Percentiles rank a stretch among this genome's conserved stretches.
Evolutionary conservation across 2,888 invertebrate species (phyloP).

Genomic region (Torymus tubicola): DNA sequence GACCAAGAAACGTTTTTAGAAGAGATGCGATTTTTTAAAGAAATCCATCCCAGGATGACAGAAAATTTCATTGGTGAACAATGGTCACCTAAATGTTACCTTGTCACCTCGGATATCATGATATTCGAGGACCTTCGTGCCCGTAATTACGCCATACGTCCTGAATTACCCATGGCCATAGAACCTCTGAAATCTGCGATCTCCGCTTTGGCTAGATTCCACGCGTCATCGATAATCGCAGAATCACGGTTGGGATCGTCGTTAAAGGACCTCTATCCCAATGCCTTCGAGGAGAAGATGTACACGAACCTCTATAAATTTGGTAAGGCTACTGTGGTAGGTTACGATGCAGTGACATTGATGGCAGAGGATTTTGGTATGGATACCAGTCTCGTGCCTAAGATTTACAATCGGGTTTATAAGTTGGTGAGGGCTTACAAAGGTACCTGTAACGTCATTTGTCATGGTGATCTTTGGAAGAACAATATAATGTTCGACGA

Average conservation of each 20-base stretch:
- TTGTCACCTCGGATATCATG: slow-evolving; percentile 67
- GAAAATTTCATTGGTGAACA: slow-evolving; percentile 5
- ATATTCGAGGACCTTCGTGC: slow-evolving; percentile 75
- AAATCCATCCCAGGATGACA: slow-evolving; percentile 13
- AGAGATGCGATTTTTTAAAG: slow-evolving; percentile 27
- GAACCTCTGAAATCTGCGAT: slow-evolving; percentile 58
- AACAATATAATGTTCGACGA: slow-evolving; percentile 33
- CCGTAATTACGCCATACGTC: slow-evolving; percentile 66
- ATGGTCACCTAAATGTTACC: slow-evolving; percentile 71
- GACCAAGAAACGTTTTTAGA: slow-evolving; percentile 17
- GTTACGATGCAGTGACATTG: neutral
- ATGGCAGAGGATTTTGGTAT: slow-evolving; percentile 26
- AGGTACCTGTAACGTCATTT: slow-evolving; percentile 62
- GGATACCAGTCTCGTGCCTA: slow-evolving; percentile 18
- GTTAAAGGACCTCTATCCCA: slow-evolving; percentile 1
- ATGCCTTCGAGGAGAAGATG: slow-evolving; percentile 30
- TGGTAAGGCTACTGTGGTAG: neutral
- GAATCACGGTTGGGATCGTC: slow-evolving; percentile 59
- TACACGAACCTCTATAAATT: slow-evolving; percentile 12
- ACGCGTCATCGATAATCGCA: slow-evolving; percentile 66
- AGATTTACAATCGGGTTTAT: slow-evolving; percentile 73
- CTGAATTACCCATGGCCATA: slow-evolving; percentile 52
- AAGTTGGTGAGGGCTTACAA: slow-evolving; percentile 81
- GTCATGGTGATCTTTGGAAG: slow-evolving; percentile 43
- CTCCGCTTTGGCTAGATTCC: slow-evolving; percentile 65